phyloP scores from a whole-genome alignment of 2,888 invertebrate genomes.

The Aproaerema taeniolella region DNA sequence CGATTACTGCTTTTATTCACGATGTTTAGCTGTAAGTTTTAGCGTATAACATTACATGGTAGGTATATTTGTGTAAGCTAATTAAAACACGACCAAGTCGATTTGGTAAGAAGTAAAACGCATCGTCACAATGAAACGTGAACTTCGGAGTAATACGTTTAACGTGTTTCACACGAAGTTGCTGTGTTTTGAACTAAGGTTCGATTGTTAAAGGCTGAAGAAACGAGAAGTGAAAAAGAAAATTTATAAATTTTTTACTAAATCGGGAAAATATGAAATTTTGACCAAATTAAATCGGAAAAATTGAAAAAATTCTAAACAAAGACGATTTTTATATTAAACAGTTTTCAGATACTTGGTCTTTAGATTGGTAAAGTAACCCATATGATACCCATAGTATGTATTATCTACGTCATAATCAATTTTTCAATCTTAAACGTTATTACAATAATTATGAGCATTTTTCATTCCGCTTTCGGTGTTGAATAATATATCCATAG shows the following conservation, averaged over 20 bases:
- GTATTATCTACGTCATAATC: neutral
- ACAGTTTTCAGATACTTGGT: neutral
- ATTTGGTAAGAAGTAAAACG: neutral
- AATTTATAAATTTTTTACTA: neutral
- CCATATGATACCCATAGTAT: neutral
- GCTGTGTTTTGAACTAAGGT: neutral
- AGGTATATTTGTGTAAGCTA: neutral
- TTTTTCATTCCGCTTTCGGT: conserved; percentile 62
- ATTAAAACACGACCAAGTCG: conserved; percentile 8
- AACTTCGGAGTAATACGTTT: neutral
- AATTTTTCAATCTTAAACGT: neutral
- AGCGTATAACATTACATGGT: conserved; percentile 3
- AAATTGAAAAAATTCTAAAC: conserved; percentile 3
- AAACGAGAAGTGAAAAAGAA: neutral
- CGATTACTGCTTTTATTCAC: neutral
- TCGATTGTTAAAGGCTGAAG: conserved; percentile 5
- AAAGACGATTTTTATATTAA: conserved; percentile 6
- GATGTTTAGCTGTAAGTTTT: conserved; percentile 1
- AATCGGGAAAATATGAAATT: conserved; percentile 6
- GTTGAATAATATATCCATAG: conserved; percentile 28
- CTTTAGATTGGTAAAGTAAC: too few relatives aligned
- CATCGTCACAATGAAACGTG: neutral
- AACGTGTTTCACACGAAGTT: neutral
- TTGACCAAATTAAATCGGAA: neutral
- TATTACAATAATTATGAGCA: conserved; percentile 19